These are phyloP conservation scores for Sitobion miscanthi DNA, from an alignment of 1,140 invertebrate genomes.

Conservation along the genomic window DNA sequence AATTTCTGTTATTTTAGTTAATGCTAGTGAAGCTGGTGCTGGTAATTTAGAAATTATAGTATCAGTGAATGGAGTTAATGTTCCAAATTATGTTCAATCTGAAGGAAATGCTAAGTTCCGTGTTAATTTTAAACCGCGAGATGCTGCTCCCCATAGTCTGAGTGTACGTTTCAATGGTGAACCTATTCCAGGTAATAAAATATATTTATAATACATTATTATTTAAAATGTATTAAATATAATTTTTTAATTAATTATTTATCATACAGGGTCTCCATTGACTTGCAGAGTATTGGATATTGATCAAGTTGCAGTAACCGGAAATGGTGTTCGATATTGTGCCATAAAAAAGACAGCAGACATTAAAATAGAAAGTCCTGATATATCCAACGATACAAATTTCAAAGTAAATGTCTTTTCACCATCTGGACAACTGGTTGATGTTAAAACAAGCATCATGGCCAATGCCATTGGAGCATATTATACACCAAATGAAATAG, in stretches of 20 bases:
- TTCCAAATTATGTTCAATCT: constrained; percentile 97
- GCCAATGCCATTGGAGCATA: constrained; percentile 74
- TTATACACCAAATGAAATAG: constrained; percentile 84
- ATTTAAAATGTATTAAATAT: not conserved
- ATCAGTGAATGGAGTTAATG: constrained; percentile 95
- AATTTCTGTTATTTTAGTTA: constrained; percentile 67
- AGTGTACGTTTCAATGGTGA: constrained; percentile 97
- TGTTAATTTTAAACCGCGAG: constrained; percentile 96
- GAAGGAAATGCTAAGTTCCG: constrained; percentile 95
- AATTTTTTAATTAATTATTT: constrained; percentile 1
- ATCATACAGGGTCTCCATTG: constrained; percentile 80
- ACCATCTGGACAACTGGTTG: constrained; percentile 78
- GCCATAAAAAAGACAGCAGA: constrained; percentile 68
- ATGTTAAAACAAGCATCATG: constrained; percentile 69
- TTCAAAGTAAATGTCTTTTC: constrained; percentile 76
- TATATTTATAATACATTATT: not conserved
- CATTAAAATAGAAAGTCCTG: constrained; percentile 67
- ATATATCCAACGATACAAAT: constrained; percentile 62
- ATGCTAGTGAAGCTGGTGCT: constrained; percentile 83
- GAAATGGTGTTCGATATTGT: constrained; percentile 70
- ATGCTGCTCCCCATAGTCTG: constrained; percentile 84
- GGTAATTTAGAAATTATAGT: constrained; percentile 98
- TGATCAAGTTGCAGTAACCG: constrained; percentile 69
- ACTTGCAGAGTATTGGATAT: constrained; percentile 77
- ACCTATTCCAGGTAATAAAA: constrained; percentile 78